These are phyloP conservation scores for Theonella swinhoei DNA, from an alignment of 37 sponge, comb jelly and placozoan species.

Conservation along the genomic window DNA sequence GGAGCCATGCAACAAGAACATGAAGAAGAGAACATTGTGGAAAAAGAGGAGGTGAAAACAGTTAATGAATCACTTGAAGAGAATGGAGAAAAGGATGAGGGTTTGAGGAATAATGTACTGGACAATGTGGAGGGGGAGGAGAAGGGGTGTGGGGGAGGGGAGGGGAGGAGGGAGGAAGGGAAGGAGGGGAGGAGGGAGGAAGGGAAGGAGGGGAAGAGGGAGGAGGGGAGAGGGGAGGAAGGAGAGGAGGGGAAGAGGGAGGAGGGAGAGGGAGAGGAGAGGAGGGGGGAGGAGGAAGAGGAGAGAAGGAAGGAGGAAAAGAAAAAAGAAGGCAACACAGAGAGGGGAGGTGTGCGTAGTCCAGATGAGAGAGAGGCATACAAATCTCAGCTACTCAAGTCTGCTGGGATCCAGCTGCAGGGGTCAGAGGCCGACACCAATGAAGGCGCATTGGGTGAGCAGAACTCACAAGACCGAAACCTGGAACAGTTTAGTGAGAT, in stretches of 20 bases:
- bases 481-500: constrained; percentile 51
- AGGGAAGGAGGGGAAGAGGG: not conserved
- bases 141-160: not conserved
- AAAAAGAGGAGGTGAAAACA: not conserved
- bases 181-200: not conserved
- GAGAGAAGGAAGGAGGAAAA: not conserved
- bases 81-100: not conserved
- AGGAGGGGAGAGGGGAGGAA: not conserved
- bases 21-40: not conserved
- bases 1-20: too few relatives aligned
- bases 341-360: not conserved
- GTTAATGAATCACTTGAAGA: too few relatives aligned
- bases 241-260: not conserved
- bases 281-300: not conserved
- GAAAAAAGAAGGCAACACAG: not conserved
- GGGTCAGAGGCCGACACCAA: not conserved
- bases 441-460: not conserved
- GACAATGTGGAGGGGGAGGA: not conserved
- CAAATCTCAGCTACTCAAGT: not conserved
- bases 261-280: not conserved
- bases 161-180: not conserved
- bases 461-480: constrained; percentile 7
- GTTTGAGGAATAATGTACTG: not conserved
- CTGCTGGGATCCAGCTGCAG: not conserved
- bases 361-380: not conserved